Conservation (phyloP, 37 sponge, comb jelly and placozoan species). For the Halichondria panicea region DNA sequence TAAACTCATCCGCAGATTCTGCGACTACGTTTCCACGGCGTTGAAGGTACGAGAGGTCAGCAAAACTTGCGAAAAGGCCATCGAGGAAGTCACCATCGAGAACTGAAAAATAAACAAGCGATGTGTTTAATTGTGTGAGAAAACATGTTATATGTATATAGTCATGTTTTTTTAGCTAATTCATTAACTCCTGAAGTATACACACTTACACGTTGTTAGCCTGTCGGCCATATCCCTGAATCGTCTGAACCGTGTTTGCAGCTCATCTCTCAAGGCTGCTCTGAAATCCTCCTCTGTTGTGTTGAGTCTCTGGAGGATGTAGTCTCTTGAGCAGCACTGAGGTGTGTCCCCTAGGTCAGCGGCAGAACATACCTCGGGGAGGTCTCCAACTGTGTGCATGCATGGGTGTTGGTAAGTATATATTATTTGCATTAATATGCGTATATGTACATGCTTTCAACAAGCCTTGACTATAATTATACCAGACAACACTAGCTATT, state of each 20-base stretch:
- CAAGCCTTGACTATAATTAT: too few species aligned
- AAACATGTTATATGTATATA: background rate
- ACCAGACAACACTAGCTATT: too few species aligned
- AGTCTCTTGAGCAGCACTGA: background rate
- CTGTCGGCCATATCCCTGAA: background rate
- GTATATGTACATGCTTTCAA: too few species aligned
- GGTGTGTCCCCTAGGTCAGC: background rate
- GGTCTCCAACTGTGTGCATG: background rate
- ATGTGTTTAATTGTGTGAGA: background rate
- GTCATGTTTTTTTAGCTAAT: background rate
- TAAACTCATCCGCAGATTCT: background rate
- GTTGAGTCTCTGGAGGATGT: background rate
- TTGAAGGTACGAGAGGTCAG: background rate
- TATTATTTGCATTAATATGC: too few species aligned
- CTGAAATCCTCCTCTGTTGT: background rate
- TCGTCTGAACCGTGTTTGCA: background rate
- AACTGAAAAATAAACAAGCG: background rate
- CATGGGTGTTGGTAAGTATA: too few species aligned
- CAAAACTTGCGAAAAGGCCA: background rate
- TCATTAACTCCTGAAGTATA: background rate
- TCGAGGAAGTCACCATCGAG: background rate
- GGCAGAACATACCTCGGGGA: conserved; percentile 1
- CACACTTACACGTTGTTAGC: background rate
- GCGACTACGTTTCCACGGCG: background rate
- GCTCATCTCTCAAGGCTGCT: background rate